These are phyloP conservation scores for Trachemys scripta DNA, from an alignment of 2,113 vertebrate species.

Conservation along the genomic window DNA sequence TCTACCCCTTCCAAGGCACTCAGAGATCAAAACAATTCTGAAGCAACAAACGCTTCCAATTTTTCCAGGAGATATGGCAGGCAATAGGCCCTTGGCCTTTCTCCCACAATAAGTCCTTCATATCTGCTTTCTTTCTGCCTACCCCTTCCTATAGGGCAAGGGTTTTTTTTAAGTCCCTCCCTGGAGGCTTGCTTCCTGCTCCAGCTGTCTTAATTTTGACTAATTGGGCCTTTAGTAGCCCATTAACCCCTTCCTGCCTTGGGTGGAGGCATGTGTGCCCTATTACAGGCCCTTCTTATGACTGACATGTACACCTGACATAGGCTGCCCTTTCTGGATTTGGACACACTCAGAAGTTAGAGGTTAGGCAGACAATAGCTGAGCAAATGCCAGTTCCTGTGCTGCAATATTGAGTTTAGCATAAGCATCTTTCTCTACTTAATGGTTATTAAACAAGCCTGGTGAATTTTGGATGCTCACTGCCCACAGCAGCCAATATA, in stretches of 20 bases:
- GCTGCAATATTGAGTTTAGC: neutral
- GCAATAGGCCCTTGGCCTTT: neutral
- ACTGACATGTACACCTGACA: neutral
- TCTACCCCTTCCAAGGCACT: neutral
- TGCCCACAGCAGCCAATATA: slow-evolving; percentile 38
- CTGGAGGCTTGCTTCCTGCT: neutral
- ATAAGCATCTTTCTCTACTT: neutral
- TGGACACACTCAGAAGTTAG: neutral
- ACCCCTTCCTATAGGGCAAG: neutral
- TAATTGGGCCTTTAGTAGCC: neutral
- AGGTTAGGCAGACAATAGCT: neutral
- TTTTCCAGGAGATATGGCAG: neutral
- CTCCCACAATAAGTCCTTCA: neutral
- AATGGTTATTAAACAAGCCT: slow-evolving; percentile 26
- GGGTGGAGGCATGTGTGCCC: neutral
- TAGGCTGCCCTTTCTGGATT: neutral
- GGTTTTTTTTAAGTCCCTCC: neutral
- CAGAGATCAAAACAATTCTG: neutral
- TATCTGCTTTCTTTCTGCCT: neutral
- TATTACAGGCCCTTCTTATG: neutral
- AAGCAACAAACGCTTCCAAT: neutral
- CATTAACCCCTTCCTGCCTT: neutral
- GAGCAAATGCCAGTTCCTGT: neutral
- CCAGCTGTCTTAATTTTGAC: neutral
- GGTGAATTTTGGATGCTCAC: slow-evolving; percentile 26